Evolutionary conservation across 2,113 vertebrate species (phyloP), one percentile per base, ranked within the genome.

Genomic region (Tychaedon coryphoeus): DNA sequence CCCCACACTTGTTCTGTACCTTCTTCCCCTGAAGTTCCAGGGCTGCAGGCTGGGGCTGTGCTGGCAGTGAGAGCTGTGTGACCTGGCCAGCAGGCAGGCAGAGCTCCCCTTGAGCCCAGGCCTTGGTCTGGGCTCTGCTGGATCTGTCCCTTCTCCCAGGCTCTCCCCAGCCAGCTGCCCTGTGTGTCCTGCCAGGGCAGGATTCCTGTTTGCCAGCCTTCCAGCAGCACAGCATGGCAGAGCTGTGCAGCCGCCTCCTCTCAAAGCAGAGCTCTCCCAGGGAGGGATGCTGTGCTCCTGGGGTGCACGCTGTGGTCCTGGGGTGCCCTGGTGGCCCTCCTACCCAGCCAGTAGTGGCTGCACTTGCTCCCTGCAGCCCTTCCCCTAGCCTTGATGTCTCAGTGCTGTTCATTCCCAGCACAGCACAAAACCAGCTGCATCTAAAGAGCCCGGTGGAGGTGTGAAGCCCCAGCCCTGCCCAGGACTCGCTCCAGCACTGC

Each of bases 71-170:
- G 66, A 75, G 86, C 64, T 14, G 38, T 19, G 34, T 10, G 14
- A 5, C 12, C 19, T 0, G 0, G 18, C 19, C 1, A 5, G 29
- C 58, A 51, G 29, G 42, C 7, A 24, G 42, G 43, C 7, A 25
- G n/a, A 33, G 54, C n/a, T n/a, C 28, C 19, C 42, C 16, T 25
- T 9, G 62, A 51, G 33, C 56, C n/a, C 1, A 3, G 14, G 28
- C 12, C 69, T 61, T n/a, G 36, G 10, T 43, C 62, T 9, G 48
- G 29, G 48, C 73, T 26, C 18, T 12, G 0, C 3, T 8, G 25
- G 19, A 19, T 33, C 47, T 8, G 2, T 42, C 14, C 29, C 48
- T 73, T 56, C 15, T 79, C 72, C 3, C 7, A 14, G 2, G 42
- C 36, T 84, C 47, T 66, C 51, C 34, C 26, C 54, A 33, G 11